These are phyloP conservation scores for Gadus macrocephalus DNA, from an alignment of 2,113 vertebrate species.

Conservation along the genomic window DNA sequence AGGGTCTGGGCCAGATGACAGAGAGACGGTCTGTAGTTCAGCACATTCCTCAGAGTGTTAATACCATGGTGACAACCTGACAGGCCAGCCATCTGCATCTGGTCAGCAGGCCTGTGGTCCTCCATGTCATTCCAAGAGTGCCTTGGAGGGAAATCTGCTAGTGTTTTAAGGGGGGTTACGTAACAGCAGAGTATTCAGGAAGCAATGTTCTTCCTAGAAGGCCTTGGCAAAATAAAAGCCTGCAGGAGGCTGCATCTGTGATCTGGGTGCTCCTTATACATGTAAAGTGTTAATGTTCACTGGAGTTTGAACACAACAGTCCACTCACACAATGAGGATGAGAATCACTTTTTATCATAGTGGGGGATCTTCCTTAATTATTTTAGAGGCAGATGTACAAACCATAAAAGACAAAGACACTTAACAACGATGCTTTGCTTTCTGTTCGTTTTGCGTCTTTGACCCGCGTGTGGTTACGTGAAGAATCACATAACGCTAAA, in stretches of 20 bases:
- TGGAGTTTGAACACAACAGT: no score
- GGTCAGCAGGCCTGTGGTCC: conserved; percentile 62
- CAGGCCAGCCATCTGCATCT: conserved; percentile 61
- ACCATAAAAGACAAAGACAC: no score
- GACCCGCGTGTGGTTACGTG: no score
- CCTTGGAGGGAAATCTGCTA: conserved; percentile 44
- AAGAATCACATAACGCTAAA: no score
- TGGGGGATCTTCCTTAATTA: no score
- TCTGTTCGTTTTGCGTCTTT: no score
- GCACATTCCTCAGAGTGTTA: conserved; percentile 61
- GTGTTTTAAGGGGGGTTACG: conserved; percentile 54
- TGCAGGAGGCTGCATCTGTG: conserved; percentile 42
- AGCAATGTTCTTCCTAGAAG: conserved; percentile 26
- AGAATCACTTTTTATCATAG: no score
- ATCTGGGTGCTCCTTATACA: conserved; percentile 17
- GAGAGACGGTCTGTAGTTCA: conserved; percentile 56
- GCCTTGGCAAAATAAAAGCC: conserved; percentile 28
- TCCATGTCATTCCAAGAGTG: conserved; percentile 39
- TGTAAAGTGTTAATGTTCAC: no score
- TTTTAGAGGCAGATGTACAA: no score
- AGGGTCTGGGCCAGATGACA: conserved; percentile 45
- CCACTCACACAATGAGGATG: no score
- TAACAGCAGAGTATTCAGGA: conserved; percentile 56
- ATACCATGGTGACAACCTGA: conserved; percentile 59
- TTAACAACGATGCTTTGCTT: no score